Percentiles rank a stretch among this genome's conserved stretches.
Conservation (phyloP, 1,140 invertebrate species). For the Aphelenchoides avenae region DNA sequence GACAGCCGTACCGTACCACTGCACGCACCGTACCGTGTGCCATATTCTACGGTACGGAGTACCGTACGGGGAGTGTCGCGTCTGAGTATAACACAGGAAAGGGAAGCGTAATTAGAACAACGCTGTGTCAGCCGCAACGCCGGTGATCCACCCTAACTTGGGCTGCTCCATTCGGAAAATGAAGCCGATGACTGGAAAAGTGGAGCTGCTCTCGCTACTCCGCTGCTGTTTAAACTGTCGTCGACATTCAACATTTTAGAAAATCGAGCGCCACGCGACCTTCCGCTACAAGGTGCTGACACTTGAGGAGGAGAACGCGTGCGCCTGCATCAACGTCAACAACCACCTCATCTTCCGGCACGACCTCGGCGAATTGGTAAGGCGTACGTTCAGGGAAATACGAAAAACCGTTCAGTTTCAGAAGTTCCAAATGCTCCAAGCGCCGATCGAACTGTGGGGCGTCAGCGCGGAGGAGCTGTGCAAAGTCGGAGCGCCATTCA, state of each 20-base stretch:
- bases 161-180: too few species aligned
- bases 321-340: conserved; percentile 51
- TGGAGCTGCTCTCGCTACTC: too few species aligned
- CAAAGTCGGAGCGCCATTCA: conserved; percentile 45
- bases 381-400: not conserved
- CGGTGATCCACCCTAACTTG: too few species aligned
- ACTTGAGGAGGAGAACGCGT: conserved; percentile 47
- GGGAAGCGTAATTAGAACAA: too few species aligned
- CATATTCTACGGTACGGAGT: too few species aligned
- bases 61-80: too few species aligned
- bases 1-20: too few species aligned
- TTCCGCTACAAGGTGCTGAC: conserved; percentile 52
- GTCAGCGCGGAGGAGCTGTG: conserved; percentile 36
- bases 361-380: conserved; percentile 41
- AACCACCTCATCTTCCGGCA: conserved; percentile 48
- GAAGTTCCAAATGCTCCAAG: conserved; percentile 50
- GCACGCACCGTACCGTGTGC: too few species aligned
- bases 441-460: conserved; percentile 49
- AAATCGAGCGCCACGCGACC: conserved; percentile 54
- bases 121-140: too few species aligned
- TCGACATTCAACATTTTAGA: conserved; percentile 20
- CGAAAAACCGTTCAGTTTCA: conserved; percentile 31
- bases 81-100: too few species aligned
- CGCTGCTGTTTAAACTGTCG: not conserved
- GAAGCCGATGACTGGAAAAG: too few species aligned